These are phyloP conservation scores for Geodia barretti DNA, from an alignment of 37 sponge, comb jelly and placozoan species.

Conservation along the genomic window DNA sequence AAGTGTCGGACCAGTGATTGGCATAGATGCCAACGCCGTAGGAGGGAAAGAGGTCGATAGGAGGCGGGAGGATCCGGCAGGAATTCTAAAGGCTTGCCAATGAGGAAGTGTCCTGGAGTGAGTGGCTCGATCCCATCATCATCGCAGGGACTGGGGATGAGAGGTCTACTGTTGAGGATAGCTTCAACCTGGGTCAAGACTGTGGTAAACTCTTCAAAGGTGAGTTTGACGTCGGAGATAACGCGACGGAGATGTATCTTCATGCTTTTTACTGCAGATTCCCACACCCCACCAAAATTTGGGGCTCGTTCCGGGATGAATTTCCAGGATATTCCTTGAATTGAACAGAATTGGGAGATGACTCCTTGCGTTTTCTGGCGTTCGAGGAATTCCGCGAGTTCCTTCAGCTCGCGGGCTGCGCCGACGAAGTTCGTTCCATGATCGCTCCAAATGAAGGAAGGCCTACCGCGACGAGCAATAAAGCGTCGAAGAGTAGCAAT, in stretches of 20 bases:
- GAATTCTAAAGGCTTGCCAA: slow-evolving; percentile 17
- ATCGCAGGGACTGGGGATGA: background rate
- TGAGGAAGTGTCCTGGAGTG: slow-evolving; percentile 42
- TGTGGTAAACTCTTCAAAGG: slow-evolving; percentile 6
- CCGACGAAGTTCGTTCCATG: slow-evolving; percentile 31
- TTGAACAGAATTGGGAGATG: background rate
- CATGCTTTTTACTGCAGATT: slow-evolving; percentile 7
- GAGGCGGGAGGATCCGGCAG: slow-evolving; percentile 16
- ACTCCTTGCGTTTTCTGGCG: background rate
- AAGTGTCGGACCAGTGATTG: slow-evolving; percentile 32
- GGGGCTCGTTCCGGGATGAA: slow-evolving; percentile 29
- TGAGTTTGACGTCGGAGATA: slow-evolving; percentile 2
- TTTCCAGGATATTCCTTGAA: slow-evolving; percentile 14
- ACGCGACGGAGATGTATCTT: background rate
- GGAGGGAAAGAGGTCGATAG: slow-evolving; percentile 20
- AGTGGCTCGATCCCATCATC: slow-evolving; percentile 31
- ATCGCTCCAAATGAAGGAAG: slow-evolving; percentile 1
- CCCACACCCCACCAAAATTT: slow-evolving; percentile 23
- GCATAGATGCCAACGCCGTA: slow-evolving; percentile 31
- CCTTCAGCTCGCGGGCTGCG: slow-evolving; percentile 20
- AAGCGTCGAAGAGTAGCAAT: slow-evolving; percentile 9
- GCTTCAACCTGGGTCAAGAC: slow-evolving; percentile 16
- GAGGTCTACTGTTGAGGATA: slow-evolving; percentile 13
- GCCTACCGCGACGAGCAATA: slow-evolving; percentile 2
- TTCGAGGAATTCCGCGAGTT: background rate